Evolutionary conservation across 2,113 vertebrate genomes (phyloP).

Genomic region (Symphodus melops): DNA sequence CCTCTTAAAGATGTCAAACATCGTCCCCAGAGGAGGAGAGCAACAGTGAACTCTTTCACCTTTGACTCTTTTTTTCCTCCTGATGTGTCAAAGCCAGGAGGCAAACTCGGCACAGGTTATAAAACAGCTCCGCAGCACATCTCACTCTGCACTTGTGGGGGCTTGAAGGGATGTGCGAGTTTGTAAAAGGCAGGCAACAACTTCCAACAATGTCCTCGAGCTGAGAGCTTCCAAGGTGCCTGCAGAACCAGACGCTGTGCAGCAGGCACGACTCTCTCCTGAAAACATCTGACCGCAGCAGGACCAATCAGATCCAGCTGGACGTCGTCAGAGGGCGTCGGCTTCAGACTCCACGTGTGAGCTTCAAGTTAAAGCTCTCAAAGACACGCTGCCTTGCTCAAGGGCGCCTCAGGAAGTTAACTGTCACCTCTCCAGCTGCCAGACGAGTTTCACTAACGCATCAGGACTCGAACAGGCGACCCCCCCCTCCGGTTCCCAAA

Average conservation of each 20-base stretch:
- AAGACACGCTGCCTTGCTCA: too few relatives aligned
- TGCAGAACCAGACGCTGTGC: not conserved
- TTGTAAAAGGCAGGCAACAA: conserved; percentile 29
- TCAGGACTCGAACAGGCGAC: too few relatives aligned
- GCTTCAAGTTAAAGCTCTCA: too few relatives aligned
- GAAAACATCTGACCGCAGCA: not conserved
- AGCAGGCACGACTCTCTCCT: not conserved
- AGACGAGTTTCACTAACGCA: too few relatives aligned
- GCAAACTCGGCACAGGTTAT: conserved; percentile 9
- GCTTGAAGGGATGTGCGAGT: conserved; percentile 52
- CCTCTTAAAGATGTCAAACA: not conserved
- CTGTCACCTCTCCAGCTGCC: too few relatives aligned
- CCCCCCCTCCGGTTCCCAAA: too few relatives aligned
- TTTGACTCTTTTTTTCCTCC: not conserved
- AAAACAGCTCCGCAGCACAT: conserved; percentile 6
- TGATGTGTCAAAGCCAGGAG: not conserved
- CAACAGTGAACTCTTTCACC: not conserved
- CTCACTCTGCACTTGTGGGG: conserved; percentile 33
- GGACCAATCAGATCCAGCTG: not conserved
- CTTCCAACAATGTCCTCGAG: conserved; percentile 13
- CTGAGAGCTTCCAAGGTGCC: conserved; percentile 31
- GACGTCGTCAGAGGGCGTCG: not conserved
- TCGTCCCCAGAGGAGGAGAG: not conserved
- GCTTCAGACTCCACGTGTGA: not conserved
- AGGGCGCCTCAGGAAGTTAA: too few relatives aligned